Evolutionary conservation across 2,113 vertebrate genomes (phyloP).

Genomic region (Chaetodon trifascialis): DNA sequence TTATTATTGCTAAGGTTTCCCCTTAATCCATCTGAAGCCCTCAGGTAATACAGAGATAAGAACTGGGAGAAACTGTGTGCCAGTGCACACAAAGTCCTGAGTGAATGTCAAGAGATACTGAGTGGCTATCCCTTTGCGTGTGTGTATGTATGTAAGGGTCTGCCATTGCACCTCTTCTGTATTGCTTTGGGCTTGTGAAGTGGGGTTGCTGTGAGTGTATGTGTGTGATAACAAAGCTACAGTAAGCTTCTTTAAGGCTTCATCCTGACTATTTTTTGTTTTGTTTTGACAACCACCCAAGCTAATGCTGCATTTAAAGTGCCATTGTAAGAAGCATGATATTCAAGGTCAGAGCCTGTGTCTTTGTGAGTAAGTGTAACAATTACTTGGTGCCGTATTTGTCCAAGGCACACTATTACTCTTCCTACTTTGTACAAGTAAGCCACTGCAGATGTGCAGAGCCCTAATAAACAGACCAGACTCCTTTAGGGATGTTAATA

Average conservation of each 20-base stretch:
- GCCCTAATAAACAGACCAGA: background rate
- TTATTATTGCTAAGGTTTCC: background rate
- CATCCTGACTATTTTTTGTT: background rate
- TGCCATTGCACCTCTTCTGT: background rate
- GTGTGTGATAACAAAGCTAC: background rate
- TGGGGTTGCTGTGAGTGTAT: background rate
- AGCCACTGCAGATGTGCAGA: background rate
- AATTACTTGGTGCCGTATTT: background rate
- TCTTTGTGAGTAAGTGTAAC: background rate
- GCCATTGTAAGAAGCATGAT: background rate
- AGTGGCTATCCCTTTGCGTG: constrained; percentile 2
- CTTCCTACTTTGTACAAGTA: background rate
- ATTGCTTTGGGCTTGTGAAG: background rate
- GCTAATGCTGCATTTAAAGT: background rate
- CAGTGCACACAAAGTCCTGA: background rate
- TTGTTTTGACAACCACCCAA: constrained; percentile 6
- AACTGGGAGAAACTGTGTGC: background rate
- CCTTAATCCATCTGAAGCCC: constrained; percentile 4
- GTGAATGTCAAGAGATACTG: constrained; percentile 21
- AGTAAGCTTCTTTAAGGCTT: background rate
- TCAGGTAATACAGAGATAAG: background rate
- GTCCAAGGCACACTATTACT: background rate
- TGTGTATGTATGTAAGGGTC: background rate
- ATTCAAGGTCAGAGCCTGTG: background rate
- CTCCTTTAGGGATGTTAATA: background rate